Base-by-base conservation (phyloP, 2,797 vertebrate species). In the Liasis olivaceus region DNA sequence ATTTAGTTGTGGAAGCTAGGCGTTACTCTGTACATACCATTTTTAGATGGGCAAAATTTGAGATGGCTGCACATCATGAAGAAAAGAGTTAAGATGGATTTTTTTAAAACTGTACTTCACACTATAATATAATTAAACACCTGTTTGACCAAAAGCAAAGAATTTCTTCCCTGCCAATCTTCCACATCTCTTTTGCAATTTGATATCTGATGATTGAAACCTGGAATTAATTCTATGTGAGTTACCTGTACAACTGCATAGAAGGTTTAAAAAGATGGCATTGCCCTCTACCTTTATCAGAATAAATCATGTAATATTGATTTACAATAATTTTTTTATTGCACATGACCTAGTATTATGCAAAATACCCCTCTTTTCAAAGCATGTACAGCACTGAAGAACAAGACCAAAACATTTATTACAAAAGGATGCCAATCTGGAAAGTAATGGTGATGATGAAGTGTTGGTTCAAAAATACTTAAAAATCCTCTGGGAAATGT, bases 391-490 rank as follows among this genome's bases (percentile, higher is more conserved):
- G 89, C 86, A 11, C 42, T 0, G 60, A 94, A 96, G 94, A 91
- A 91, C 93, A 93, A 58, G 91, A 0, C 51, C 89, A 64, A 91
- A 95, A 92, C 84, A 87, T 92, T 93, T 92, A 87, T 91, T 26
- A 1, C 59, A 93, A 93, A 93, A 12, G 58, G 89, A 93, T 0
- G 7, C 85, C 93, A 47, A 62, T 92, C 95, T 86, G 54, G 62
- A 51, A 86, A 51, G 87, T 58, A 91, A 94, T 87, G 81, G 91
- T 92, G 54, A 87, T 92, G 54, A 87, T 93, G 20, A 93, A 95
- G 95, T 96, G 47, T 91, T 95, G 89, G 95, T 22, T 36, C n/a
- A 93, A 89, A 97, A 97, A 63, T 90, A 93, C 95, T 89, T 94
- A 94, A 94, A 93, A 94, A 47, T 92, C 90, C 42, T 47, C 85